Conservation (phyloP, 1,140 invertebrate genomes). For the Cyclina sinensis region DNA sequence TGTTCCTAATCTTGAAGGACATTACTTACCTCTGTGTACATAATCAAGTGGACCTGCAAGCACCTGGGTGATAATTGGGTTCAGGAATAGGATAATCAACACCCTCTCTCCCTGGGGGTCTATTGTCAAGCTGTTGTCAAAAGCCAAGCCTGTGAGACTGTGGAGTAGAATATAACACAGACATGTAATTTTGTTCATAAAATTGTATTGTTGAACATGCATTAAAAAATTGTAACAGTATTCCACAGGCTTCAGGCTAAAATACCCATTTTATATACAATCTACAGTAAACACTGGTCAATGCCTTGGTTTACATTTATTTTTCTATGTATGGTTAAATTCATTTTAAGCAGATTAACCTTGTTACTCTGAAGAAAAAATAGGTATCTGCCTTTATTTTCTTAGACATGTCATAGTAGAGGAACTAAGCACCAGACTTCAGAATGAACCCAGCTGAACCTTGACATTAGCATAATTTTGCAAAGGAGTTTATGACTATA, state of each 20-base stretch:
- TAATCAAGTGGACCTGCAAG: slow-evolving; percentile 33
- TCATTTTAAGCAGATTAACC: too few relatives aligned
- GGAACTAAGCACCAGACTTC: too few relatives aligned
- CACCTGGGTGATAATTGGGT: slow-evolving; percentile 60
- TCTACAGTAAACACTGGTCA: slow-evolving; percentile 1
- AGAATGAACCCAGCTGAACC: too few relatives aligned
- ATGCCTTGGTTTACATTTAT: too few relatives aligned
- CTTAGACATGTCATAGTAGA: too few relatives aligned
- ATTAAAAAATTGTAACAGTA: slow-evolving; percentile 6
- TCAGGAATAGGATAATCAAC: slow-evolving; percentile 25
- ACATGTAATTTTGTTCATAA: slow-evolving; percentile 45
- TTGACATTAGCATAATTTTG: too few relatives aligned
- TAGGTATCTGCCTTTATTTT: too few relatives aligned
- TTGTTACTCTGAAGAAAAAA: too few relatives aligned
- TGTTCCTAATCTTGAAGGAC: slow-evolving; percentile 4
- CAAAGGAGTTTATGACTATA: too few relatives aligned
- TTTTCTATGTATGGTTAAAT: too few relatives aligned
- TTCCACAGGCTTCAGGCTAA: not conserved
- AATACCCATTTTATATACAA: not conserved
- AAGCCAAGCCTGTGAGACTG: not conserved
- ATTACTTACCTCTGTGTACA: slow-evolving; percentile 24
- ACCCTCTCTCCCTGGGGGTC: slow-evolving; percentile 27
- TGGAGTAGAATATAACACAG: not conserved
- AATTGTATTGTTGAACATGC: slow-evolving; percentile 5
- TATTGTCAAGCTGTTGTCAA: slow-evolving; percentile 33